phyloP scores from a whole-genome alignment of 1,140 invertebrate species.

The Brachionus koreanus region DNA sequence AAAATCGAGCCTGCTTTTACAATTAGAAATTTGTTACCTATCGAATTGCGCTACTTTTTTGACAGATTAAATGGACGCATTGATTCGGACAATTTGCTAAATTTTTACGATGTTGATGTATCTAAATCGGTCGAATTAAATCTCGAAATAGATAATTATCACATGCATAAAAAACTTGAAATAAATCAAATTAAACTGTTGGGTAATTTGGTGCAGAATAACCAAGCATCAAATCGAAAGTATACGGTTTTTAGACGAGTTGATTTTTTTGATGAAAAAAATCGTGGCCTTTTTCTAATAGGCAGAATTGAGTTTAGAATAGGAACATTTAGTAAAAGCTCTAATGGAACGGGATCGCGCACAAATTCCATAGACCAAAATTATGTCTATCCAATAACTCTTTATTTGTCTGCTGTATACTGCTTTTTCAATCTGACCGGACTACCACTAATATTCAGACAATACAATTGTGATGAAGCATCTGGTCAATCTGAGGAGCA shows the following conservation, averaged over 20 bases:
- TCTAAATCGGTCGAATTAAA: not conserved
- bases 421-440: conserved; percentile 95
- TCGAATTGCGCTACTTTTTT: conserved; percentile 28
- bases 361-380: not conserved
- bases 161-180: conserved; percentile 10
- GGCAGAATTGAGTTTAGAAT: conserved; percentile 53
- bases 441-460: conserved; percentile 31
- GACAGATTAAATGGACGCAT: not conserved
- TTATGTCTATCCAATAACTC: conserved; percentile 8
- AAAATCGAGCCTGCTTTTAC: conserved; percentile 30
- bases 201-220: not conserved
- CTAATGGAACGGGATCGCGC: not conserved
- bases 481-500: conserved; percentile 92
- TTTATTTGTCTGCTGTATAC: conserved; percentile 59
- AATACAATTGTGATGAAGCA: conserved; percentile 63
- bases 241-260: conserved; percentile 1
- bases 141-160: conserved; percentile 22
- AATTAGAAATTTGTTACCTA: conserved; percentile 3
- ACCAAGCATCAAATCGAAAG: not conserved
- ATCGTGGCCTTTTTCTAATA: conserved; percentile 45
- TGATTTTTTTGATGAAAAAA: conserved; percentile 42
- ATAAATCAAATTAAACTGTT: conserved; percentile 12
- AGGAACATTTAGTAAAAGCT: not conserved
- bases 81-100: not conserved
- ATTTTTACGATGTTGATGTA: conserved; percentile 14